phyloP scores from a whole-genome alignment of 2,797 vertebrate genomes.

The Helarctos malayanus region DNA sequence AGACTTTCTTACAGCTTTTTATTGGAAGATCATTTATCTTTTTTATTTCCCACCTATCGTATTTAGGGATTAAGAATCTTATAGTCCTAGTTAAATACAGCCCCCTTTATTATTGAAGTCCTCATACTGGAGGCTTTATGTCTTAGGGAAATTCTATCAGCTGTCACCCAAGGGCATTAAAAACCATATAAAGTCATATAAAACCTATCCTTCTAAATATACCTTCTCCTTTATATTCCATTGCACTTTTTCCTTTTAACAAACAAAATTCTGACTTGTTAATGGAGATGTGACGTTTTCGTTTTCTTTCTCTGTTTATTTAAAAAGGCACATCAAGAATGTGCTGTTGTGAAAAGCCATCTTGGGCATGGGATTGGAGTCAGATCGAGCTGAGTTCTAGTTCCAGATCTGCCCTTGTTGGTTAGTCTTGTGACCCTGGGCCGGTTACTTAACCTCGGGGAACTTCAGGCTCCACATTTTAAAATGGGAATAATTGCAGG shows the following conservation, averaged over 20 bases:
- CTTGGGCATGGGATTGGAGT: not conserved
- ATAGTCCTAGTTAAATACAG: slow-evolving; percentile 33
- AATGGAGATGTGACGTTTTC: slow-evolving; percentile 56
- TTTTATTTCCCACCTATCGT: slow-evolving; percentile 45
- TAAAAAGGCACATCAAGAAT: slow-evolving; percentile 31
- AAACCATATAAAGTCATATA: slow-evolving; percentile 33
- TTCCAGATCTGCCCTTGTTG: not conserved
- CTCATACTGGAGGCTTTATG: not conserved
- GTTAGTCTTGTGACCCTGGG: not conserved
- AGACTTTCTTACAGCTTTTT: slow-evolving; percentile 53
- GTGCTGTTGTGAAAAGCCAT: not conserved
- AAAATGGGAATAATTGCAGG: not conserved
- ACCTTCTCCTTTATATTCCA: slow-evolving; percentile 8
- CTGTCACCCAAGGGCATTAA: slow-evolving; percentile 39
- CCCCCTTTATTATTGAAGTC: not conserved
- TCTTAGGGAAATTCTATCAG: not conserved
- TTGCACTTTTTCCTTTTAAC: slow-evolving; percentile 37
- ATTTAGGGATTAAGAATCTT: slow-evolving; percentile 61
- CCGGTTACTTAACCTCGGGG: not conserved
- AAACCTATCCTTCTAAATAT: slow-evolving; percentile 14
- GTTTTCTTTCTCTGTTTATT: slow-evolving; percentile 37
- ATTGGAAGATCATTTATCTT: slow-evolving; percentile 64
- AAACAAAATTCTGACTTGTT: slow-evolving; percentile 46
- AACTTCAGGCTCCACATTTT: slow-evolving; percentile 2
- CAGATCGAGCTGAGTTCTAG: not conserved